phyloP scores from a whole-genome alignment of 2,113 vertebrate genomes.

The Xiphorhynchus elegans region DNA sequence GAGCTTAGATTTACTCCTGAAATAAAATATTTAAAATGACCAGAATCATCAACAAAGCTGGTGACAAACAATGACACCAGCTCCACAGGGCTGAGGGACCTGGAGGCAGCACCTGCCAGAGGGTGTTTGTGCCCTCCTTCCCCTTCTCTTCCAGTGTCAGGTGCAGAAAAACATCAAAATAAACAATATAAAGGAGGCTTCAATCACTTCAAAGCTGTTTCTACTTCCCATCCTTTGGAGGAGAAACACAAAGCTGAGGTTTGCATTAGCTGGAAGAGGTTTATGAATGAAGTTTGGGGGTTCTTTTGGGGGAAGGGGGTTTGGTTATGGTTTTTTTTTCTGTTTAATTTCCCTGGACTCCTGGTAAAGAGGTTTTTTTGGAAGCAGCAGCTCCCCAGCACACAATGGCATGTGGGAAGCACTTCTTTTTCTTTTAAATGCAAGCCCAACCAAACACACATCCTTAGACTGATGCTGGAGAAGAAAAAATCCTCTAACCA shows the following conservation, averaged over 20 bases:
- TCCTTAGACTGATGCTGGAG: not conserved
- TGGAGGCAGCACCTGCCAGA: not conserved
- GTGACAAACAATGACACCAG: not conserved
- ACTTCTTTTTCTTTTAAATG: not conserved
- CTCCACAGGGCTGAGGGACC: not conserved
- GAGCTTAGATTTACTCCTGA: not conserved
- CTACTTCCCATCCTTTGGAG: not conserved
- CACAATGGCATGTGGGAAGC: not conserved
- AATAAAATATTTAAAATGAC: not conserved
- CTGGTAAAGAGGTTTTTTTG: not conserved
- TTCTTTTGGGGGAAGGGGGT: not conserved
- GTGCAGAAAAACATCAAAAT: not conserved
- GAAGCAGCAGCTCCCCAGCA: not conserved
- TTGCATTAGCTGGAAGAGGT: not conserved
- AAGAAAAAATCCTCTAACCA: not conserved
- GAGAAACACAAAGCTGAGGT: not conserved
- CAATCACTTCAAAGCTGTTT: not conserved
- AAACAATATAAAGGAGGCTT: not conserved
- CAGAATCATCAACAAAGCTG: not conserved
- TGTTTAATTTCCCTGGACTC: not conserved
- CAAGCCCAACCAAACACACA: not conserved
- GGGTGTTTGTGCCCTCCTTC: not conserved
- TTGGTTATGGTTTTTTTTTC: not conserved
- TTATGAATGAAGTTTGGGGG: not conserved
- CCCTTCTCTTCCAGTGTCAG: not conserved